These are phyloP conservation scores for Thecocarcelia acutangulata DNA, from an alignment of 2,888 invertebrate species.

Conservation along the genomic window DNA sequence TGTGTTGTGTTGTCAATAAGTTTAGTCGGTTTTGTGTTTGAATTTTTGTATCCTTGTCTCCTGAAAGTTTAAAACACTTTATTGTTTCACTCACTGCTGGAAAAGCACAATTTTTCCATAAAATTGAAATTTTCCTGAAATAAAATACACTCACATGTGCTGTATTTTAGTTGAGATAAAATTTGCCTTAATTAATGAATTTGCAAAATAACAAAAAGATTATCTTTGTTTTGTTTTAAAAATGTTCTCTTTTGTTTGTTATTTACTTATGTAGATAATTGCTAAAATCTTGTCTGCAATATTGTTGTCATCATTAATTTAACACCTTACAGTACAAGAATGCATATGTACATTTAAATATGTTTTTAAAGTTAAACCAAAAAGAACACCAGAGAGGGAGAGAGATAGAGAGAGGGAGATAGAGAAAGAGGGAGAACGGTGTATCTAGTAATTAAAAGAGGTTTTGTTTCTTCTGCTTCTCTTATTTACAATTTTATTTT, in stretches of 20 bases:
- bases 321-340: constrained; percentile 44
- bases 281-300: constrained; percentile 34
- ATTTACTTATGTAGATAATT: constrained; percentile 38
- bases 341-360: no score
- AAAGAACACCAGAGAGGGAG: not conserved
- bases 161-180: constrained; percentile 42
- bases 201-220: constrained; percentile 37
- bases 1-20: constrained; percentile 37
- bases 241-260: constrained; percentile 8
- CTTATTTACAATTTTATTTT: no score
- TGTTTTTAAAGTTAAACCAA: constrained; percentile 12
- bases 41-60: not conserved
- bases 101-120: constrained; percentile 19
- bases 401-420: not conserved
- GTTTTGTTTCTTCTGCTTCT: no score
- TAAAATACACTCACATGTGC: constrained; percentile 24
- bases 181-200: constrained; percentile 62
- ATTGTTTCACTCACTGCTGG: constrained; percentile 26
- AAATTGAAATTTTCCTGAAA: constrained; percentile 59
- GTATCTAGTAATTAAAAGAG: no score
- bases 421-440: no score
- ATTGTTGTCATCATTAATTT: constrained; percentile 41
- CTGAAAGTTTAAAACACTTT: constrained; percentile 35
- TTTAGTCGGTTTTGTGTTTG: not conserved
- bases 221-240: constrained; percentile 13